Percentiles rank a stretch among this genome's conserved stretches.
These are phyloP conservation scores for Steinernema feltiae DNA, from an alignment of 1,140 invertebrate genomes.

Conservation along the genomic window DNA sequence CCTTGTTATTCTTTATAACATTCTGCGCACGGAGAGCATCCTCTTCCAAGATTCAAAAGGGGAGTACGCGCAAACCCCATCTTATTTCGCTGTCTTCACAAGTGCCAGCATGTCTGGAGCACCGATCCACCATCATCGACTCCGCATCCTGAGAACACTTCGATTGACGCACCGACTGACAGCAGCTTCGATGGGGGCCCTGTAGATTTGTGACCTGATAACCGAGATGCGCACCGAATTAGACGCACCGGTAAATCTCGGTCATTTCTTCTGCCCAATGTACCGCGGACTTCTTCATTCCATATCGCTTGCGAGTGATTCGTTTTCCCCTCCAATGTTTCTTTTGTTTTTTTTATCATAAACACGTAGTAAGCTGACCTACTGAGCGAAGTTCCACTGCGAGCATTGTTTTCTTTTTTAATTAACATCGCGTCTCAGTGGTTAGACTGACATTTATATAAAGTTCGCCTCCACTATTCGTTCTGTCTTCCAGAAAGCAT, in stretches of 20 bases:
- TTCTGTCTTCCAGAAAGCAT: not conserved
- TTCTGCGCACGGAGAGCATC: not conserved
- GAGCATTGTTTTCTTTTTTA: not conserved
- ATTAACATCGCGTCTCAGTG: constrained; percentile 4
- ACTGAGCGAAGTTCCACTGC: not conserved
- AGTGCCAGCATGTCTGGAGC: not conserved
- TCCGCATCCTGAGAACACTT: not conserved
- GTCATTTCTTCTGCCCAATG: constrained; percentile 6
- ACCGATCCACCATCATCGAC: too few relatives aligned
- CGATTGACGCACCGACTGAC: not conserved
- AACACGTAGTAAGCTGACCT: constrained; percentile 11
- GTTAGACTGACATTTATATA: too few relatives aligned
- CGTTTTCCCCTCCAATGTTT: constrained; percentile 1
- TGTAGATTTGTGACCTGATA: constrained; percentile 11
- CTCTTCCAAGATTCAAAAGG: not conserved
- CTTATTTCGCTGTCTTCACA: not conserved
- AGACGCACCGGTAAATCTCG: constrained; percentile 10
- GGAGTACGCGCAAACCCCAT: not conserved
- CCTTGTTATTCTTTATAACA: constrained; percentile 15
- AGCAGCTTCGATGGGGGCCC: constrained; percentile 3
- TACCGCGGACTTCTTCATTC: constrained; percentile 5
- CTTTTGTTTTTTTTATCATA: constrained; percentile 13
- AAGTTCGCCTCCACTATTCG: too few relatives aligned
- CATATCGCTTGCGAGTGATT: constrained; percentile 1
- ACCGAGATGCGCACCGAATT: constrained; percentile 14